These are phyloP conservation scores for Euwallacea similis DNA, from an alignment of 1,140 invertebrate genomes.

Conservation along the genomic window DNA sequence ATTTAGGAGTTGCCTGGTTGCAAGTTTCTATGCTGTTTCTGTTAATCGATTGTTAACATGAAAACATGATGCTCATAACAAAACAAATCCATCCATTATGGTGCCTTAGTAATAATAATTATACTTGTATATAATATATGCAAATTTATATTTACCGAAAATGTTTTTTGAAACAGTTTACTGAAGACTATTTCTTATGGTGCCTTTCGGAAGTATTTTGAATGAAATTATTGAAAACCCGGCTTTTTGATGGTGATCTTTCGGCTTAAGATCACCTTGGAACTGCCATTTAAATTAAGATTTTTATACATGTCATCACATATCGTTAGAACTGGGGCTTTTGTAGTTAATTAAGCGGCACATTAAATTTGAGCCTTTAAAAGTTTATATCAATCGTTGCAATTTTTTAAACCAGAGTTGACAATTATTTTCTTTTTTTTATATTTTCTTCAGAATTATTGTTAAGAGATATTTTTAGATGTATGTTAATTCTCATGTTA, in stretches of 20 bases:
- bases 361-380: too few relatives aligned
- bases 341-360: too few relatives aligned
- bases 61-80: constrained; percentile 43
- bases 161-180: constrained; percentile 13
- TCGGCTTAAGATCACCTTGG: not conserved
- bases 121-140: constrained; percentile 40
- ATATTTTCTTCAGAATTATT: too few relatives aligned
- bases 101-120: constrained; percentile 39
- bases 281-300: not conserved
- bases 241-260: not conserved
- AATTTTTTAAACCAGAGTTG: too few relatives aligned
- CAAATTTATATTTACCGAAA: constrained; percentile 31
- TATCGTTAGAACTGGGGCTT: not conserved
- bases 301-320: not conserved
- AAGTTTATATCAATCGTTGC: too few relatives aligned
- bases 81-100: constrained; percentile 47
- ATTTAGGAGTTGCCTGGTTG: constrained; percentile 35
- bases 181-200: constrained; percentile 16
- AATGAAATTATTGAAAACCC: not conserved
- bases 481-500: too few relatives aligned
- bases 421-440: too few relatives aligned
- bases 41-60: constrained; percentile 35
- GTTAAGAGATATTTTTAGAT: too few relatives aligned
- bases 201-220: constrained; percentile 22
- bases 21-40: constrained; percentile 27